A percentile compares a stretch with the other conserved stretches of the same genome.
These are phyloP conservation scores for Hoplodrina blanda DNA, from an alignment of 2,888 invertebrate genomes.

Conservation along the genomic window DNA sequence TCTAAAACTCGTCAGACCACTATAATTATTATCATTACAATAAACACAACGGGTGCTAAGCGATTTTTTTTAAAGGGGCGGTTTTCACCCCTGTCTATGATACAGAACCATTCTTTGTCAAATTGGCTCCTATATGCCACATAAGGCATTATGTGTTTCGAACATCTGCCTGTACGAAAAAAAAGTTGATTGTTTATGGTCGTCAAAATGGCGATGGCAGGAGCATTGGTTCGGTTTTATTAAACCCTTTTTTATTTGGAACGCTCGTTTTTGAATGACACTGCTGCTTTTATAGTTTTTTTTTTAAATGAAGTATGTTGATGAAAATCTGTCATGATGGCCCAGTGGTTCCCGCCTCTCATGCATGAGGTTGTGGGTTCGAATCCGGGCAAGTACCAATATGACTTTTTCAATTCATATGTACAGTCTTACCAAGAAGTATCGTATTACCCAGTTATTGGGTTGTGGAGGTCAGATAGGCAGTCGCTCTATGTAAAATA, in stretches of 20 bases:
- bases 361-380: too few species aligned
- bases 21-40: conserved; percentile 80
- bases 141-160: conserved; percentile 70
- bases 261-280: conserved; percentile 24
- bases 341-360: too few species aligned
- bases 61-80: conserved; percentile 74
- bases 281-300: background rate
- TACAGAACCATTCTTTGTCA: conserved; percentile 74
- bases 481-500: too few species aligned
- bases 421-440: too few species aligned
- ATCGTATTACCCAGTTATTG: too few species aligned
- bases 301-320: background rate
- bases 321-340: too few species aligned
- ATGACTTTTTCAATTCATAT: too few species aligned
- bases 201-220: conserved; percentile 68
- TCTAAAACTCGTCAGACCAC: conserved; percentile 67
- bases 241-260: conserved; percentile 36
- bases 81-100: conserved; percentile 65
- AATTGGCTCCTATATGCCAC: conserved; percentile 63
- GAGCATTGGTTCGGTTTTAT: conserved; percentile 57
- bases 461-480: too few species aligned
- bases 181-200: conserved; percentile 74
- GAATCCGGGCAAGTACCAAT: too few species aligned
- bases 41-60: conserved; percentile 72
- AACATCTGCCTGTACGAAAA: conserved; percentile 82